Base-by-base conservation (phyloP, 2,888 invertebrate genomes). In the Morinoia aosen region DNA sequence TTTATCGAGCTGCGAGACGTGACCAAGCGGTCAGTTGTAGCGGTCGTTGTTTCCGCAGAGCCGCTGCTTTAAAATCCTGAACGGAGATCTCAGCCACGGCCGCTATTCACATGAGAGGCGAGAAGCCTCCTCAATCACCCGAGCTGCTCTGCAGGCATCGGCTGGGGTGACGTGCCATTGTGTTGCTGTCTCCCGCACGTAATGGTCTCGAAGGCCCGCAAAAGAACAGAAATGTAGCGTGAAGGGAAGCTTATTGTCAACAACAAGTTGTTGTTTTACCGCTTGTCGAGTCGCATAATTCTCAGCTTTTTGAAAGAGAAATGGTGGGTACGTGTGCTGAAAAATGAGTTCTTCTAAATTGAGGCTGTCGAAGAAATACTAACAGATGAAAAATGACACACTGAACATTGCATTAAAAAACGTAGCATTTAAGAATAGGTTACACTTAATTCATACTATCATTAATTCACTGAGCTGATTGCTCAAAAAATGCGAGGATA, bases 21-120 rank as follows among this genome's bases (percentile, higher is more conserved):
- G 90, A 90, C 90, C 90, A 90, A 90, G 48, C 48, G 90, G 90
- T 48, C 90, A 76, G 90, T 90, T 40, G 90, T 19, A 16, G 14
- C 90, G 39, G 48, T 40, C 90, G 40, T 48, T 90, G 90, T 90
- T 90, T 90, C 48, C 40, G 0, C 2, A 40, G 33, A 90, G 90
- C 39, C 19, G 40, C 12, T 5, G 90, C 40, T 90, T 48, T 90
- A 90, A 90, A 90, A 33, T 48, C 39, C 48, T 40, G 40, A 48
- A 90, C 39, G 4, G 39, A 16, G 40, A 39, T 14, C 40, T 39
- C 48, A 19, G 40, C 90, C 90, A 48, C 90, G 90, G 40, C 19
- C 48, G 40, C 90, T 90, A 19, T 90, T 90, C 40, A 40, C 12
- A 19, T 39, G 48, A 90, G 90, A 3, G 16, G 14, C 33, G 11